phyloP scores from a whole-genome alignment of 2,888 invertebrate genomes.

The Eilema depressum region DNA sequence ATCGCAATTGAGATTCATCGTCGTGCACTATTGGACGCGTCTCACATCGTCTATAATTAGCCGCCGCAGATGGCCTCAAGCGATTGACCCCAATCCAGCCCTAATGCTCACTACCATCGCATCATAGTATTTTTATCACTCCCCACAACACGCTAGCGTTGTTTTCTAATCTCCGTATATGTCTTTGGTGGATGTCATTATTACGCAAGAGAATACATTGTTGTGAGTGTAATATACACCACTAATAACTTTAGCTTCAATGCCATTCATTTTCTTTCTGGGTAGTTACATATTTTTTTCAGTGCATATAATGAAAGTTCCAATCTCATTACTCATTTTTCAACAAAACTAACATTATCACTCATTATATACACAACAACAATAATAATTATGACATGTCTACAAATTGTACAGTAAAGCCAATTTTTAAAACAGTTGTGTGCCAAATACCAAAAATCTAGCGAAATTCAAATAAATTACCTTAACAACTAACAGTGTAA shows the following conservation, averaged over 20 bases:
- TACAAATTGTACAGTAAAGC: neutral
- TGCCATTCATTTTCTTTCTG: neutral
- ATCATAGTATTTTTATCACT: slow-evolving; percentile 80
- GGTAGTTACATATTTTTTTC: neutral
- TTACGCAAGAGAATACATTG: slow-evolving; percentile 7
- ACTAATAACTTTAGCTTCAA: neutral
- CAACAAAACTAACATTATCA: neutral
- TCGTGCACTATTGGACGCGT: slow-evolving; percentile 73
- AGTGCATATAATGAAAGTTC: neutral
- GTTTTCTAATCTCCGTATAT: slow-evolving; percentile 52
- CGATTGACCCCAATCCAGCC: slow-evolving; percentile 85
- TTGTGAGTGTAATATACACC: neutral
- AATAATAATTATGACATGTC: neutral
- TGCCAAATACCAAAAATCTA: neutral
- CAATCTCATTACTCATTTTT: neutral
- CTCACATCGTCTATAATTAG: slow-evolving; percentile 82
- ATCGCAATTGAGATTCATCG: slow-evolving; percentile 73
- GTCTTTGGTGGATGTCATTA: slow-evolving; percentile 47
- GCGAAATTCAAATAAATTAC: neutral
- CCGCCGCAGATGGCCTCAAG: slow-evolving; percentile 83
- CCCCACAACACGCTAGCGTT: slow-evolving; percentile 64
- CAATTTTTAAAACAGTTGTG: neutral
- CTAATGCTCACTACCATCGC: slow-evolving; percentile 75
- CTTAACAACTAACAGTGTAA: neutral
- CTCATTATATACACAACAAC: neutral